These are phyloP conservation scores for Aproaerema taeniolella DNA, from an alignment of 2,888 invertebrate genomes.

Conservation along the genomic window DNA sequence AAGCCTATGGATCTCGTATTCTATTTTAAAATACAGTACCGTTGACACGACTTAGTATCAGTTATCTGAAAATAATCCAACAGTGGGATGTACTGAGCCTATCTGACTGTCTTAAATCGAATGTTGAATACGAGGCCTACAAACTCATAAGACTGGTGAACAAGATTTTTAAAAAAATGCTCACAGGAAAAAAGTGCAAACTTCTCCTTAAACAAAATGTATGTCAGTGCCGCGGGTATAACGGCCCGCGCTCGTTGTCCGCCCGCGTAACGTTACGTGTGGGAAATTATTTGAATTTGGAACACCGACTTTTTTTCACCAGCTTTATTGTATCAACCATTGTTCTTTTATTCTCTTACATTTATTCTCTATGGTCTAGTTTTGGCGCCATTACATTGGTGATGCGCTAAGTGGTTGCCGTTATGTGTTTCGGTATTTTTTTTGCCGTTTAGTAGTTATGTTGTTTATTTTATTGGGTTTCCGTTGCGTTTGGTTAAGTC, in stretches of 20 bases:
- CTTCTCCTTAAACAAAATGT: slow-evolving; percentile 34
- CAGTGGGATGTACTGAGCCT: too few species aligned
- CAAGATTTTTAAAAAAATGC: too few species aligned
- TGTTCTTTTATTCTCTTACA: slow-evolving; percentile 46
- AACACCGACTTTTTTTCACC: slow-evolving; percentile 59
- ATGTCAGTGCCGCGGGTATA: slow-evolving; percentile 74
- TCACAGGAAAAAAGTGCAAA: too few species aligned
- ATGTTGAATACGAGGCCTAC: too few species aligned
- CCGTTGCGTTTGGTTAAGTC: too few species aligned
- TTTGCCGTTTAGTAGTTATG: background rate
- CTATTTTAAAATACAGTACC: too few species aligned
- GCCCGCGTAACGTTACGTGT: slow-evolving; percentile 77
- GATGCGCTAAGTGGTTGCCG: slow-evolving; percentile 29
- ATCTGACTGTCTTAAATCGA: too few species aligned
- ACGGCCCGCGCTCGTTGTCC: slow-evolving; percentile 70
- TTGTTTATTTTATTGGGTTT: too few species aligned
- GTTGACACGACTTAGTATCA: too few species aligned
- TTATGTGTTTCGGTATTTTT: slow-evolving; percentile 18
- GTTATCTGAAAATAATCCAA: too few species aligned
- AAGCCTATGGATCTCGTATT: too few species aligned
- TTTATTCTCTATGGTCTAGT: slow-evolving; percentile 53
- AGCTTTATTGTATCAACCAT: slow-evolving; percentile 58
- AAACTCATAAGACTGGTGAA: too few species aligned
- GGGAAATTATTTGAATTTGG: slow-evolving; percentile 77
- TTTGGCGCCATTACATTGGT: slow-evolving; percentile 36